Evolutionary conservation across 1,140 invertebrate species (phyloP), one percentile per base, ranked within the genome.

Genomic region (Atopsyche davidsoni): DNA sequence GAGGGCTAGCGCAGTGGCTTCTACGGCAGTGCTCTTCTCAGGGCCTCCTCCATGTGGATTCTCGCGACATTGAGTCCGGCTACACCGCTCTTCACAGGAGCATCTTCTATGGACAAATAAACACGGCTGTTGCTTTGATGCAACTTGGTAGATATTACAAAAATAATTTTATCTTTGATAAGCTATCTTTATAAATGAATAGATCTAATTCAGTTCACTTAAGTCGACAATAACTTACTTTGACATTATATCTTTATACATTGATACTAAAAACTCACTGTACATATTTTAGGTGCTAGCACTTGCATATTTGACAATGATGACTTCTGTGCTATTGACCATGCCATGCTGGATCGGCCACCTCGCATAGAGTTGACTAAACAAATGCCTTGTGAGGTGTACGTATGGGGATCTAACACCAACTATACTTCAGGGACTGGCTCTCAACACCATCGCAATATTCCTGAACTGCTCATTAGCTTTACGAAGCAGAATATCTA

Each of bases 41-140:
- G 3, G 46, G 42, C 10, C 1, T 21, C 2, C 19, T 44, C 14
- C 76, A 81, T 59, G 60, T 82, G 1, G 81, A 84, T 66, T 66
- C 66, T 0, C 77, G 76, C 55, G 86, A 89, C 64, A 53, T 62
- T 1, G 85, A 87, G 65, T 87, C 84, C 16, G 83, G 83, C 0
- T 87, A 85, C 66, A 86, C 86, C 11, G 73, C 86, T 0, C 64
- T 89, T 13, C 87, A 89, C 65, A 68, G 83, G 55, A 82, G 83
- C 53, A 68, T 87, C 19, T 87, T 84, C 66, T 87, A 86, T 72
- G 86, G 86, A 1, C 83, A 88, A 53, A 75, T 89, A 51, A 66
- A 78, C 56, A 68, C 75, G 11, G 80, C 82, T 40, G 74, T 83
- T 35, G 62, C 72, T 19, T 66, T 89, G 2, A 77, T 86, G 50